Base-by-base conservation (phyloP, 2,888 invertebrate genomes). In the Phlogophora meticulosa region DNA sequence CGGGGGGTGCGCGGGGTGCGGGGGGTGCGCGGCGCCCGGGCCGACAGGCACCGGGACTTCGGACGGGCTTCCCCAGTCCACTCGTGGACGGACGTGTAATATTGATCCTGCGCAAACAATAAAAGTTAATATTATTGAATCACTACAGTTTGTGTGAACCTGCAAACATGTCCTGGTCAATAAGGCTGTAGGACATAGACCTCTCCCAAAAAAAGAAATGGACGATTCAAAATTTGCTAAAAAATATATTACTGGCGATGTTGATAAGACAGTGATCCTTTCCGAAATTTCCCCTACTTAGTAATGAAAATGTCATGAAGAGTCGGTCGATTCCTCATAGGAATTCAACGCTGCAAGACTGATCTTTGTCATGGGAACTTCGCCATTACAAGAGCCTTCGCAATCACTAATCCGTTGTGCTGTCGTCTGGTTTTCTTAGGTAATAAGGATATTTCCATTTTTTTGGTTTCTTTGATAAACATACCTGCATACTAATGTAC, bases 41-140 rank as follows among this genome's bases (percentile, higher is more conserved):
- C 94, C 0, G 95, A 94, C 34, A 90, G 82, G 76, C 95, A 94
- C 2, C 95, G 90, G 7, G 93, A 89, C 75, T 92, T 72, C 5
- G 93, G 93, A 63, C 93, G 92, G 36, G 90, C 90, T 53, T 88
- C 88, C 32, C 91, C 93, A 7, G 88, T 78, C 94, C 93, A 94
- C 62, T 94, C 93, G 66, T 90, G 87, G 68, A 87, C 86, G 24
- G 92, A 88, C 88, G 86, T 88, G 87, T 93, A 92, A 87, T 92
- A 92, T 75, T 90, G 85, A 42, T 94, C 93, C 93, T 95, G 90
- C 71, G 60, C 84, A 77, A 73, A 81, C 61, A 76, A 46, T n/a
- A n/a, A 28, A 38, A 32, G 36, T 75, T 56, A 57, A 28, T 43
- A 36, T 40, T 17, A 20, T 43, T 32, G 11, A 32, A 36, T 17